Evolutionary conservation across 2,888 invertebrate genomes (phyloP).

Genomic region (Tenthredo distinguenda): DNA sequence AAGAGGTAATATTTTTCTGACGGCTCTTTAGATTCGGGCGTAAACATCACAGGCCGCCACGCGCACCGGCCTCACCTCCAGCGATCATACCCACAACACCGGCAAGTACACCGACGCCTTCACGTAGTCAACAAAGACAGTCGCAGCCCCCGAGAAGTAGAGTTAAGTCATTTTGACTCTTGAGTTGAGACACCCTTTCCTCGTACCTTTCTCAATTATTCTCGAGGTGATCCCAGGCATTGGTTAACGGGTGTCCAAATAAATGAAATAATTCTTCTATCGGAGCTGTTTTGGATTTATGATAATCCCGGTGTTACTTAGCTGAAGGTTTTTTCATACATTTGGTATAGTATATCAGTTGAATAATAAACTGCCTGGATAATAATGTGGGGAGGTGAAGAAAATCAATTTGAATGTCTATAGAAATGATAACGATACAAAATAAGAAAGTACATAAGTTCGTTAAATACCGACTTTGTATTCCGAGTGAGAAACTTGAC

Average conservation of each 20-base stretch:
- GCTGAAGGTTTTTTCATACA: constrained; percentile 26
- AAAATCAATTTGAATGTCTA: background rate
- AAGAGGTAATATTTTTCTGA: constrained; percentile 87
- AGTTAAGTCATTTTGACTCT: constrained; percentile 76
- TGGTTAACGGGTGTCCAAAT: constrained; percentile 31
- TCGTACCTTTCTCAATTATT: constrained; percentile 48
- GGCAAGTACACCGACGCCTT: constrained; percentile 64
- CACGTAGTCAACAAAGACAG: constrained; percentile 69
- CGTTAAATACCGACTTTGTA: background rate
- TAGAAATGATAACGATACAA: background rate
- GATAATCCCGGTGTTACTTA: background rate
- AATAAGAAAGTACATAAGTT: background rate
- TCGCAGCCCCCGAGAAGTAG: constrained; percentile 71
- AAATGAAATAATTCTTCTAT: constrained; percentile 51
- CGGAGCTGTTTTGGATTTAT: background rate
- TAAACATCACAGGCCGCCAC: constrained; percentile 72
- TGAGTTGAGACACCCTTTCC: constrained; percentile 59
- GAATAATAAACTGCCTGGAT: background rate
- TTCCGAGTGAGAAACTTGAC: background rate
- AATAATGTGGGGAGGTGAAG: background rate
- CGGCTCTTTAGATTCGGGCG: constrained; percentile 78
- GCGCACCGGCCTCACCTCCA: constrained; percentile 64
- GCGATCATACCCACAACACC: constrained; percentile 60
- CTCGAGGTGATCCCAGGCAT: constrained; percentile 1
- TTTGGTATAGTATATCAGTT: background rate